Evolutionary conservation across 2,888 invertebrate species (phyloP), one percentile per base, ranked within the genome.

Genomic region (Ametastegia equiseti): DNA sequence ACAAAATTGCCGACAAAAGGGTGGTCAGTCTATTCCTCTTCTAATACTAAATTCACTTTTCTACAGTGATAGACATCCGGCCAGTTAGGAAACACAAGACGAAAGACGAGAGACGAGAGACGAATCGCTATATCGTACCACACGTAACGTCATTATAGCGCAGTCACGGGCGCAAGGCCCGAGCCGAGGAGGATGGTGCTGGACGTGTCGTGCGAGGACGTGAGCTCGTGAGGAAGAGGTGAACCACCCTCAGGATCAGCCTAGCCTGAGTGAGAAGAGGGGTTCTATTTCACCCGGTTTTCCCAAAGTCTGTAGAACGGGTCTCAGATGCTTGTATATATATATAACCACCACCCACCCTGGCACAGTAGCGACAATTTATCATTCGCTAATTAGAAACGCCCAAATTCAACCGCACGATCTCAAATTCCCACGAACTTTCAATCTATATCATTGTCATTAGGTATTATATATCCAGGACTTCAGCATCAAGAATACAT

Each of bases 171-270:
- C 42, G 60, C 78, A 11, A 42, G 60, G n/a, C 75, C 36, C 36
- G 54, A 50, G 50, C 19, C 60, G 60, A 78, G n/a, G 57, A 54
- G 36, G 60, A 60, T 60, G 78, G 60, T 19, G 60, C 45, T 30
- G 78, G 78, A 78, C 63, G 78, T 78, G 78, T 78, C 60, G 78
- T 60, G 60, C 42, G 60, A 60, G 78, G 60, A 63, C 78, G 75
- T 78, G 78, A 78, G 60, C 60, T 60, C 27, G 33, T 60, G 13
- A 60, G 60, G 60, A 78, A 19, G 15, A 42, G 57, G 60, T 42
- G 75, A n/a, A 57, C 71, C 45, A 30, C 54, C 75, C 33, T 33
- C 19, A n/a, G n/a, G n/a, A n/a, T n/a, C n/a, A n/a, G n/a, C 33
- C 7, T 4, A 36, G 33, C 19, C 19, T 71, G 6, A 30, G 27